Base-by-base conservation (phyloP, 1,140 invertebrate species). In the Batillaria attramentaria region DNA sequence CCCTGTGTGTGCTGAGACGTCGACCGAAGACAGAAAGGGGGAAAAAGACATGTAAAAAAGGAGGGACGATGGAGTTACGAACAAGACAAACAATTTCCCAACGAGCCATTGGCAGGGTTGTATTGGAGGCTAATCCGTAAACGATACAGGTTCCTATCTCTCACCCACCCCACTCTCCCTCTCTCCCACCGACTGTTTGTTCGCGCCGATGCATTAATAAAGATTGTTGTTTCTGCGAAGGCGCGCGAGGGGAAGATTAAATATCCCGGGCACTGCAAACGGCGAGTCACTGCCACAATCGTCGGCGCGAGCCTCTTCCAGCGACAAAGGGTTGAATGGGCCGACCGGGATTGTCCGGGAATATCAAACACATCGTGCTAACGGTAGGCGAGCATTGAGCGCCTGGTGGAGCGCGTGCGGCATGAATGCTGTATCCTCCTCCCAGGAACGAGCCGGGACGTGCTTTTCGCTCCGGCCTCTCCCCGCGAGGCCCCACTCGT, bases 131-230 rank as follows among this genome's bases (percentile, higher is more conserved):
- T 80, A 80, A 80, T 80, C 73, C 54, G 68, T 72, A 72, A 80
- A 70, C 74, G 79, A 80, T 77, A 80, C 79, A 80, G 75, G 77
- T 5, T 31, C 68, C 31, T 42, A 20, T 18, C 54, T 39, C 37
- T 41, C 57, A 3, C 16, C 18, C 35, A 16, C 50, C 37, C 54
- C 57, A 28, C n/a, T n/a, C 73, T 42, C 35, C 54, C 54, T 37
- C 33, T 42, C 39, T 42, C 39, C 24, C 35, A 8, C 69, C 62
- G 54, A 13, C 54, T 80, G 66, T 80, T 80, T 77, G 79, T 77
- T 77, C 69, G 31, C 73, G 73, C 73, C 72, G 69, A 43, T 80
- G 74, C 73, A 80, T 80, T 80, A 80, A 77, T 76, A 79, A 76
- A 77, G 75, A 80, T 62, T 68, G 66, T 69, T 70, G 68, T 68